Base-by-base conservation (phyloP, 2,113 vertebrate species). In the Stictonetta naevosa region DNA sequence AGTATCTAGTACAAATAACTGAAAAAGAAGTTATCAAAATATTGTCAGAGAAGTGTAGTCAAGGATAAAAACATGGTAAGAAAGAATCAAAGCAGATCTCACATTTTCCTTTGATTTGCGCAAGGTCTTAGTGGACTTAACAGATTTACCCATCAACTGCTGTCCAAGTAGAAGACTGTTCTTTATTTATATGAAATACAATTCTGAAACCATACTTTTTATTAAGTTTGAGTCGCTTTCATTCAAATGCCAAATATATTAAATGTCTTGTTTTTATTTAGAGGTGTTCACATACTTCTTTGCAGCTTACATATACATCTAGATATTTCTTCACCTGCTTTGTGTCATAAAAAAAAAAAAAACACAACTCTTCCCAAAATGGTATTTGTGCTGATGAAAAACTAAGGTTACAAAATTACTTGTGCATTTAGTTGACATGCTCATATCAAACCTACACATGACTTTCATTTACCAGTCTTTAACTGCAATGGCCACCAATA, bases 11-110 rank as follows among this genome's bases (percentile, higher is more conserved):
- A 73, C 38, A 90, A 87, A 87, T 13, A 91, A 42, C 8, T 66
- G 87, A 79, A 83, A 78, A 91, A 48, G 20, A 91, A 68, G 42
- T 90, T 87, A 83, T n/a, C 19, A 69, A 91, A 90, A 79, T 40
- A 59, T 40, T 80, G 44, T 28, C 73, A 60, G 53, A 88, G 59
- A 84, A 95, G 50, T 2, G 3, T 48, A 83, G 64, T 66, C 34
- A 68, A 80, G 48, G 53, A 79, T 20, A 80, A 82, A 86, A 82
- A 44, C 16, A 81, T 5, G 4, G 14, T 23, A 68, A 83, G 52
- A 81, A 22, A 53, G 44, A 90, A 44, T 44, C 16, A 73, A 53
- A 91, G 66, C 14, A 59, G 15, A 62, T 48, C 31, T 42, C 26
- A 88, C 40, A 16, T 66, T 52, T 85, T 74, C 28, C 53, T 84